Conservation (phyloP, 64 coral and sea anemone genomes). For the Astreopora myriophthalma region DNA sequence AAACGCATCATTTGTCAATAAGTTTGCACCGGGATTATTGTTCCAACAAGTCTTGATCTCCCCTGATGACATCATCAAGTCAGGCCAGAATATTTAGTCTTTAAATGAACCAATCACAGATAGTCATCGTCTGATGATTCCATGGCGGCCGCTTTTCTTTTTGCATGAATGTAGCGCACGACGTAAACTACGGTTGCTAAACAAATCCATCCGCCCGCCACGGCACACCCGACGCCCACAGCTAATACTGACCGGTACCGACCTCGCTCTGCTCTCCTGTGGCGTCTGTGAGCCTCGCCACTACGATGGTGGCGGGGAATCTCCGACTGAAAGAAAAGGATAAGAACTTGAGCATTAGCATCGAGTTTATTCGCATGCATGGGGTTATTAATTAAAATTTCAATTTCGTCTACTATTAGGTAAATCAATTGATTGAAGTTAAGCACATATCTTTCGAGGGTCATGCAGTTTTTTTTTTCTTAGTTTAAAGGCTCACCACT, state of each 20-base stretch:
- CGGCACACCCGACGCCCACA: slow-evolving; percentile 61
- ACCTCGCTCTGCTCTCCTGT: slow-evolving; percentile 54
- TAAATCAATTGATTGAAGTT: too few species aligned
- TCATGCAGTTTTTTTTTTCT: too few species aligned
- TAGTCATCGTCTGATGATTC: neutral
- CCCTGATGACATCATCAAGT: too few species aligned
- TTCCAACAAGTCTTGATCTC: neutral
- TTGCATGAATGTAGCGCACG: slow-evolving; percentile 61
- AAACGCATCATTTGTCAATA: too few species aligned
- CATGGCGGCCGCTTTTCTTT: neutral
- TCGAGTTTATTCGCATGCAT: neutral
- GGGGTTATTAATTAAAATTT: too few species aligned
- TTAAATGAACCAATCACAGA: neutral
- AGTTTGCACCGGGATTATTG: too few species aligned
- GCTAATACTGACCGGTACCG: slow-evolving; percentile 62
- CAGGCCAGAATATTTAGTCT: too few species aligned
- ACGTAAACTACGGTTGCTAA: slow-evolving; percentile 72
- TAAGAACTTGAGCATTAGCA: neutral
- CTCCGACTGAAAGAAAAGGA: slow-evolving; percentile 33
- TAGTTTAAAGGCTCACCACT: too few species aligned
- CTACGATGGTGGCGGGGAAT: slow-evolving; percentile 67
- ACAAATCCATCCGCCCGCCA: slow-evolving; percentile 71
- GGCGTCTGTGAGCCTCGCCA: slow-evolving; percentile 20
- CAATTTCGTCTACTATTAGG: too few species aligned
- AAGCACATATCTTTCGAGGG: too few species aligned